Percentiles rank a stretch among this genome's conserved stretches.
Evolutionary conservation across 1,140 invertebrate species (phyloP).

Genomic region (Leptonema lineaticorne): DNA sequence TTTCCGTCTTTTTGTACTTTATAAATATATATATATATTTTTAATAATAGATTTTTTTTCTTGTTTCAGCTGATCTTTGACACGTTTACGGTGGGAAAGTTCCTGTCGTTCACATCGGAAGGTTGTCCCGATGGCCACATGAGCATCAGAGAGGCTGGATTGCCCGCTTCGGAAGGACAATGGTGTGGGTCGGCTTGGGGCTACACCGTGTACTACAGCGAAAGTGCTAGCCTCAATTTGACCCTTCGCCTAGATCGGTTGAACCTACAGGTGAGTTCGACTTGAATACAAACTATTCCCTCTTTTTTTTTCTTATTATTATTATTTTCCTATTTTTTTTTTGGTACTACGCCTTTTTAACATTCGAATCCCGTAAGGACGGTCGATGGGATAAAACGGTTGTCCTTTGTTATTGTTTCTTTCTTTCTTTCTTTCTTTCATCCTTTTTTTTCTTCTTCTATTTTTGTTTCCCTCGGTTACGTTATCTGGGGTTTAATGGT

Average conservation of each 20-base stretch:
- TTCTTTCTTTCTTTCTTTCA: too few species aligned
- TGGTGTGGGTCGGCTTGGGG: slow-evolving; percentile 85
- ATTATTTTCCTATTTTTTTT: too few species aligned
- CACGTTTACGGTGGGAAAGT: slow-evolving; percentile 73
- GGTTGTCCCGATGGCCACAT: slow-evolving; percentile 81
- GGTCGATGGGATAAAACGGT: too few species aligned
- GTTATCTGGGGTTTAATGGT: too few species aligned
- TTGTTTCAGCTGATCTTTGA: slow-evolving; percentile 69
- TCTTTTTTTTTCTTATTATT: too few species aligned
- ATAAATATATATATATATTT: background rate
- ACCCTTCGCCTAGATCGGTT: slow-evolving; percentile 69
- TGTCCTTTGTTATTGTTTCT: too few species aligned
- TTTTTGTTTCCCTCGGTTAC: too few species aligned
- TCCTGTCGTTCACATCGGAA: slow-evolving; percentile 71
- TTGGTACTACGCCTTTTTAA: too few species aligned
- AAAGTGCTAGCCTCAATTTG: slow-evolving; percentile 75
- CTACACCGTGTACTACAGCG: slow-evolving; percentile 83
- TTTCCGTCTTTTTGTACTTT: too few species aligned
- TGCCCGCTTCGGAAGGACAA: slow-evolving; percentile 72
- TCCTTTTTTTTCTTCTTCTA: too few species aligned
- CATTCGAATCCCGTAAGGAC: too few species aligned
- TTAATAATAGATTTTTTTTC: slow-evolving; percentile 23
- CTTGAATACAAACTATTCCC: too few species aligned
- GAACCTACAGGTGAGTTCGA: slow-evolving; percentile 69
- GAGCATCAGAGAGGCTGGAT: slow-evolving; percentile 71